Conservation (phyloP, 2,113 vertebrate genomes). For the Polyodon spathula region DNA sequence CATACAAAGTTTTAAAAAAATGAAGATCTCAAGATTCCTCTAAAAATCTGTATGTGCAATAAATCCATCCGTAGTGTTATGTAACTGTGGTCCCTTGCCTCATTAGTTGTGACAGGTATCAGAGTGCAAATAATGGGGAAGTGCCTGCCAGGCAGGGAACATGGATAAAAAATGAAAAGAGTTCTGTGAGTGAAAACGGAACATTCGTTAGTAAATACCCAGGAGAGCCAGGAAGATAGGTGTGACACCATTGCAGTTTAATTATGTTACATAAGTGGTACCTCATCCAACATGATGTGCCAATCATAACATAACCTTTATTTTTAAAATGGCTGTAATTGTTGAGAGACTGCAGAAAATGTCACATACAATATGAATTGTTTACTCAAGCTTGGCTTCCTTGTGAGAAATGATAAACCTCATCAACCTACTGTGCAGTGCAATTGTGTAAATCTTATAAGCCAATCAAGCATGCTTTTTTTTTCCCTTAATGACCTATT, state of each 20-base stretch:
- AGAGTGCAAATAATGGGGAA: constrained; percentile 66
- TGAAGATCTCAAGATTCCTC: constrained; percentile 42
- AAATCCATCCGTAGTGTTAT: constrained; percentile 52
- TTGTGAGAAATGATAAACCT: no score
- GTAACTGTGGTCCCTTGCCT: constrained; percentile 50
- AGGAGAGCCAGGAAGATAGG: constrained; percentile 25
- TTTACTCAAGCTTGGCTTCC: no score
- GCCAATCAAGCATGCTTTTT: no score
- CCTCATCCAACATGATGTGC: constrained; percentile 23
- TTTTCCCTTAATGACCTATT: no score
- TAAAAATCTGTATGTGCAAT: constrained; percentile 52
- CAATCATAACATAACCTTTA: constrained; percentile 29
- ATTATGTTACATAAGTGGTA: constrained; percentile 37
- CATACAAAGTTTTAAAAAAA: no score
- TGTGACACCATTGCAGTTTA: constrained; percentile 36
- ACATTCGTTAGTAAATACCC: constrained; percentile 51
- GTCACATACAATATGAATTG: no score
- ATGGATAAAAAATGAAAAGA: constrained; percentile 36
- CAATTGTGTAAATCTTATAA: no score
- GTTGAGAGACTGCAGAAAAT: not conserved
- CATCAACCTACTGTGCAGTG: no score
- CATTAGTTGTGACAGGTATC: constrained; percentile 64
- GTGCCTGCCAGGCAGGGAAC: constrained; percentile 45
- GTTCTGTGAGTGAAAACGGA: constrained; percentile 34
- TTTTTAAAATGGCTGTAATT: not conserved